These are phyloP conservation scores for Panthera leo DNA, from an alignment of 2,113 vertebrate species.

Conservation along the genomic window DNA sequence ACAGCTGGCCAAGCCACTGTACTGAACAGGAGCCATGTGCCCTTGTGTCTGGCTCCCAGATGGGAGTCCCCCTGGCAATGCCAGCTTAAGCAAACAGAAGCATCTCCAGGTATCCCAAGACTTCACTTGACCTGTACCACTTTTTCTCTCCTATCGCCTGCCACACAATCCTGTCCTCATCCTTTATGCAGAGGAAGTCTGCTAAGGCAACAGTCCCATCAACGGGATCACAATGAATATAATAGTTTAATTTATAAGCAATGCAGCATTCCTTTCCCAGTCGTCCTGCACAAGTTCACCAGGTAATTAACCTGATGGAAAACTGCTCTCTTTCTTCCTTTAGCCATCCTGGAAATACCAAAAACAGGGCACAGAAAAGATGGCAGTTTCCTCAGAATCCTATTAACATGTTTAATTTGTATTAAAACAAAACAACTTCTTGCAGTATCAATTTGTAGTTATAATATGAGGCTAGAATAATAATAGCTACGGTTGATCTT, in stretches of 20 bases:
- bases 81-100: neutral
- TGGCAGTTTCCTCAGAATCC: neutral
- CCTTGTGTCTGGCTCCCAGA: neutral
- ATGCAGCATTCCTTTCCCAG: neutral
- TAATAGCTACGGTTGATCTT: neutral
- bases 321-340: neutral
- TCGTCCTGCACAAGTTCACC: neutral
- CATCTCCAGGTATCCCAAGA: neutral
- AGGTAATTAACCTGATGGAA: neutral
- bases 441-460: neutral
- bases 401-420: conserved; percentile 23
- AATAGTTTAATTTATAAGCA: neutral
- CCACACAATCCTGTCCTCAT: neutral
- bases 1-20: neutral
- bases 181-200: neutral
- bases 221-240: neutral
- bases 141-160: neutral
- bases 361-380: neutral
- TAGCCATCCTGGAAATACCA: neutral
- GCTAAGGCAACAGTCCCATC: neutral
- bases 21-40: neutral
- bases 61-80: neutral
- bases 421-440: neutral
- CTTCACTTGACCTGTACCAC: neutral
- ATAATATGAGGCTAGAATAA: neutral